Evolutionary conservation across 2,797 vertebrate species (phyloP).

Genomic region (Sebastes matsubarae): DNA sequence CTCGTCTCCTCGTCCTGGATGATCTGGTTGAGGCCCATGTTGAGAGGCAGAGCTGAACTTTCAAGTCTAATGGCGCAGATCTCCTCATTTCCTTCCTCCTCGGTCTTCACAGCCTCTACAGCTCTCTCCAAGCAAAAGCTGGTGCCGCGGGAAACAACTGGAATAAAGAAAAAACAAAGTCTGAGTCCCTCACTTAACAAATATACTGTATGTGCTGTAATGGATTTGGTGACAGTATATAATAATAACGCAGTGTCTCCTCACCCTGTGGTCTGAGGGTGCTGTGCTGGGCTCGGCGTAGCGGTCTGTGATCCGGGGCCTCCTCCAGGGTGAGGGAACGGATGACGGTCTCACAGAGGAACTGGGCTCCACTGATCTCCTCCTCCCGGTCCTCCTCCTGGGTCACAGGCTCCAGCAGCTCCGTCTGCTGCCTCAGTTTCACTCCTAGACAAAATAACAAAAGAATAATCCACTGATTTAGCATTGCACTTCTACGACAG

Average conservation of each 20-base stretch:
- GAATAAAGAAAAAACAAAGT: neutral
- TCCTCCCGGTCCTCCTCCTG: constrained; percentile 91
- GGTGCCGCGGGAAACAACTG: constrained; percentile 61
- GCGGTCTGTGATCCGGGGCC: constrained; percentile 92
- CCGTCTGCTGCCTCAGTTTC: constrained; percentile 60
- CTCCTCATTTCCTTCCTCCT: constrained; percentile 35
- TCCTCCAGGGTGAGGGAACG: constrained; percentile 95
- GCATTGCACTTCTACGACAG: too few species aligned
- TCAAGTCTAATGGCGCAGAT: constrained; percentile 40
- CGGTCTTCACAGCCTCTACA: constrained; percentile 41
- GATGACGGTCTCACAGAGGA: constrained; percentile 98
- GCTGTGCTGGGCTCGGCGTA: constrained; percentile 73
- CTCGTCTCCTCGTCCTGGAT: constrained; percentile 36
- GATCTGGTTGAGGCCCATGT: constrained; percentile 29
- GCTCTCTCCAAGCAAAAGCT: constrained; percentile 55
- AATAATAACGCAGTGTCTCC: constrained; percentile 6
- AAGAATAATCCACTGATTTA: neutral
- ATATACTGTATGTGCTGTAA: neutral
- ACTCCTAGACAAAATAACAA: constrained; percentile 60
- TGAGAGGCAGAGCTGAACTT: constrained; percentile 42
- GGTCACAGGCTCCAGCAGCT: constrained; percentile 66
- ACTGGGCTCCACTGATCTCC: constrained; percentile 97
- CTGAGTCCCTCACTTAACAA: neutral
- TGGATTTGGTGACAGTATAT: neutral
- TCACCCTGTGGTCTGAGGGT: constrained; percentile 80